A percentile compares a stretch with the other conserved stretches of the same genome.
phyloP scores from a whole-genome alignment of 2,113 vertebrate species.

The Tautogolabrus adspersus region DNA sequence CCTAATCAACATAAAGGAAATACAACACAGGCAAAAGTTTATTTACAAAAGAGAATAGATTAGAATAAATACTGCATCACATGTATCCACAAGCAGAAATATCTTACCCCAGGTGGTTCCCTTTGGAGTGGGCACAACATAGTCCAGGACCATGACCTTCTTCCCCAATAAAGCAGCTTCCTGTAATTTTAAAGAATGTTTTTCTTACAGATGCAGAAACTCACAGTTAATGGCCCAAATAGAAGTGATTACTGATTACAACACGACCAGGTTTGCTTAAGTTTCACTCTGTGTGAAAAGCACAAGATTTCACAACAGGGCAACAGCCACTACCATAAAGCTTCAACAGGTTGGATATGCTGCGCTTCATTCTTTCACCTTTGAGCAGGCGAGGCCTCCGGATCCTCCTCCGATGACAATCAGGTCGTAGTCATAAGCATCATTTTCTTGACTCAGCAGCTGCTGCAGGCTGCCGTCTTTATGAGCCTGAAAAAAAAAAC shows the following conservation, averaged over 20 bases:
- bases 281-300: slow-evolving; percentile 1
- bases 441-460: slow-evolving; percentile 81
- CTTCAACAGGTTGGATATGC: not conserved
- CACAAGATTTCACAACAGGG: not conserved
- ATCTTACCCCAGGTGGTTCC: slow-evolving; percentile 93
- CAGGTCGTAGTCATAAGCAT: slow-evolving; percentile 91
- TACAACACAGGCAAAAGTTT: not conserved
- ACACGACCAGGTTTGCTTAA: not conserved
- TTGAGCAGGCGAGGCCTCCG: slow-evolving; percentile 95
- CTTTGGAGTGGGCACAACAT: slow-evolving; percentile 92
- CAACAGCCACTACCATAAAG: not conserved
- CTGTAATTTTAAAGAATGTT: slow-evolving; percentile 35
- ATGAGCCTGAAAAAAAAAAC: slow-evolving; percentile 84
- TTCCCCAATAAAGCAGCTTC: slow-evolving; percentile 93
- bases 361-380: slow-evolving; percentile 81
- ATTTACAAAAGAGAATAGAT: not conserved
- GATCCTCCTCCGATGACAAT: slow-evolving; percentile 96
- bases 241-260: not conserved
- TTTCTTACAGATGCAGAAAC: not conserved
- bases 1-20: slow-evolving; percentile 76
- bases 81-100: not conserved
- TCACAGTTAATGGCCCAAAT: not conserved
- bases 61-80: not conserved
- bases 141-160: slow-evolving; percentile 96
- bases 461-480: slow-evolving; percentile 89